Base-by-base conservation (phyloP, 2,888 invertebrate species). In the Apotomis capreana region DNA sequence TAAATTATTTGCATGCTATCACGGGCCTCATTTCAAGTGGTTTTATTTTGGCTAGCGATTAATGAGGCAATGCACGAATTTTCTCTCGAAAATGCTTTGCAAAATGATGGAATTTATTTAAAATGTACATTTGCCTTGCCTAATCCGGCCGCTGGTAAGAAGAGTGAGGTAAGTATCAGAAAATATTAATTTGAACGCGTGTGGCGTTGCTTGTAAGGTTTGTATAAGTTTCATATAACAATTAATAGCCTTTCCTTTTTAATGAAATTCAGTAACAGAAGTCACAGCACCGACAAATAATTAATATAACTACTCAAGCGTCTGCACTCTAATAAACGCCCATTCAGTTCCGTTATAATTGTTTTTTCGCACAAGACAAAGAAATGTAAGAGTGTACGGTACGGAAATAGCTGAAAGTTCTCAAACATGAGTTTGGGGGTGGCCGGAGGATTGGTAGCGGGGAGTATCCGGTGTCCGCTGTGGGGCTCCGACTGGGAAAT, bases 391-490 rank as follows among this genome's bases (percentile, higher is more conserved):
- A 85, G 79, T 82, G 82, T 81, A 85, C 80, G 82, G 77, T 77
- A 70, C 79, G 79, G 80, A 84, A 85, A 86, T 84, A 82, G 81
- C 83, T 82, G 79, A 78, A 85, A 87, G 83, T 84, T 84, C 78
- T 81, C 77, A 81, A 83, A 83, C 83, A 81, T 80, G 82, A 84
- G 81, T 84, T 86, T 79, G 75, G 78, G 82, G 83, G 83, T 78
- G 79, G 81, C 70, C 69, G 79, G 64, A 72, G 71, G 68, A 77
- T 77, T 78, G 74, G 72, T 75, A 74, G 78, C 80, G 78, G 80
- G 83, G 83, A 79, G 84, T 87, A 88, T 90, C 89, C 89, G 88
- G 87, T 89, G 87, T 88, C 89, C 89, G 86, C 84, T 82, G 79
- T 69, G 74, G 74, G 76, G 78, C 71, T 75, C 74, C 81, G 79